A percentile compares a stretch with the other conserved stretches of the same genome.
These are phyloP conservation scores for Junco hyemalis DNA, from an alignment of 2,113 vertebrate species.

Conservation along the genomic window DNA sequence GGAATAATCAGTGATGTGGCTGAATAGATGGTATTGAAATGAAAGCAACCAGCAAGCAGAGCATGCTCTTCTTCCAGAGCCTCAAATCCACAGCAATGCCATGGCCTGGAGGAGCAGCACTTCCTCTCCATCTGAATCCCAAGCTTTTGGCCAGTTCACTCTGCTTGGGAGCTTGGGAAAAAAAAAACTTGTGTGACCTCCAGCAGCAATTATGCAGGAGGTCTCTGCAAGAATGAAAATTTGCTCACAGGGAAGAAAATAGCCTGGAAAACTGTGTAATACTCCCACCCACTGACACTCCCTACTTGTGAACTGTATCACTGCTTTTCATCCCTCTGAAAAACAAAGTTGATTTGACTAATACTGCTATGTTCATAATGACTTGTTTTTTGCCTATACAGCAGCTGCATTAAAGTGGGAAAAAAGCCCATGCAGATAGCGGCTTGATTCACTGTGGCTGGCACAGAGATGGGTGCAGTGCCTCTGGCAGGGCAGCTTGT, in stretches of 20 bases:
- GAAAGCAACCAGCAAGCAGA: not conserved
- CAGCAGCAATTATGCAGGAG: not conserved
- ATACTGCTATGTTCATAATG: not conserved
- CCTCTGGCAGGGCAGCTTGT: not conserved
- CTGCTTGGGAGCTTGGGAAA: not conserved
- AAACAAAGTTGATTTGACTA: not conserved
- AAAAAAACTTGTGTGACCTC: not conserved
- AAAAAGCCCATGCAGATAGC: not conserved
- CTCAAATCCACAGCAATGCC: not conserved
- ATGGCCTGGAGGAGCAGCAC: not conserved
- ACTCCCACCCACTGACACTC: not conserved
- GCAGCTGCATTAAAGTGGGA: not conserved
- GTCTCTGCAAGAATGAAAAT: not conserved
- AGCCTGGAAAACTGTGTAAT: not conserved
- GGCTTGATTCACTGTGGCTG: not conserved
- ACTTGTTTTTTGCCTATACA: not conserved
- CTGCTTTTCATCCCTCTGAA: not conserved
- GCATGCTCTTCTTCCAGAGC: not conserved
- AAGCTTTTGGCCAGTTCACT: not conserved
- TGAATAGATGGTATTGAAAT: not conserved
- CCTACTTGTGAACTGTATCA: not conserved
- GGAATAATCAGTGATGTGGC: not conserved
- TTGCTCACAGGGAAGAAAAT: not conserved
- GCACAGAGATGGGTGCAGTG: not conserved
- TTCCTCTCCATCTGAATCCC: not conserved